Conservation (phyloP, 1,140 invertebrate genomes). For the Drosophila dunni region DNA sequence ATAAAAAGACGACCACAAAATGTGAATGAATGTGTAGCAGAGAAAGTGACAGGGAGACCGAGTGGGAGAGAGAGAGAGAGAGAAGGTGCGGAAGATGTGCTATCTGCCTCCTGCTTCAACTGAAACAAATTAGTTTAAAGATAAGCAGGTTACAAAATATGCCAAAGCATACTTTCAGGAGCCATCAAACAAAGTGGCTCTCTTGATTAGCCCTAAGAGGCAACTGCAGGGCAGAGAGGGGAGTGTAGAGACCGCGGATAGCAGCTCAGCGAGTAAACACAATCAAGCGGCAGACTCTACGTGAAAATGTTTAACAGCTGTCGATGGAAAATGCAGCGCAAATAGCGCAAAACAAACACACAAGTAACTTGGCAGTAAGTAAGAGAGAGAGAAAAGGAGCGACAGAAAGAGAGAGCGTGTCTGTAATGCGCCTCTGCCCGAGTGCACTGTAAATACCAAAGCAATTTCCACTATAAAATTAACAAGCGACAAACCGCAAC, state of each 20-base stretch:
- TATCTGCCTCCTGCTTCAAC: neutral
- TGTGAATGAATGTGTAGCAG: slow-evolving; percentile 34
- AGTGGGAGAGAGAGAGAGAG: neutral
- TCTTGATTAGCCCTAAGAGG: slow-evolving; percentile 70
- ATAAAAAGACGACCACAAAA: slow-evolving; percentile 54
- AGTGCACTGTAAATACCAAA: slow-evolving; percentile 82
- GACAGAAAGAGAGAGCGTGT: slow-evolving; percentile 2
- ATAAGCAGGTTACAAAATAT: slow-evolving; percentile 79
- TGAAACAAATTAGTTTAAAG: slow-evolving; percentile 79
- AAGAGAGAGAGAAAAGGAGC: neutral
- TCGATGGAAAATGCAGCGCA: slow-evolving; percentile 63
- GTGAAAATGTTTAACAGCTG: slow-evolving; percentile 76
- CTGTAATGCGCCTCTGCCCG: slow-evolving; percentile 69
- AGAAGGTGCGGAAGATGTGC: neutral
- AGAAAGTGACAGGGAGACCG: neutral
- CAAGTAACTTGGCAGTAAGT: slow-evolving; percentile 17
- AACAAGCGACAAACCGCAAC: slow-evolving; percentile 77
- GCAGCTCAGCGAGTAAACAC: slow-evolving; percentile 50
- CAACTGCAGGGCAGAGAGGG: slow-evolving; percentile 7
- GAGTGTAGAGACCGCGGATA: neutral
- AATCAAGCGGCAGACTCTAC: slow-evolving; percentile 65
- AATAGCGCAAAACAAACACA: slow-evolving; percentile 52
- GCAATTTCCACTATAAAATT: slow-evolving; percentile 79
- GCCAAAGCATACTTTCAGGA: slow-evolving; percentile 63
- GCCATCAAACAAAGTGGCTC: slow-evolving; percentile 62